Percentiles rank a stretch among this genome's conserved stretches.
phyloP scores from a whole-genome alignment of 1,140 invertebrate genomes.

The Dysdera silvatica region DNA sequence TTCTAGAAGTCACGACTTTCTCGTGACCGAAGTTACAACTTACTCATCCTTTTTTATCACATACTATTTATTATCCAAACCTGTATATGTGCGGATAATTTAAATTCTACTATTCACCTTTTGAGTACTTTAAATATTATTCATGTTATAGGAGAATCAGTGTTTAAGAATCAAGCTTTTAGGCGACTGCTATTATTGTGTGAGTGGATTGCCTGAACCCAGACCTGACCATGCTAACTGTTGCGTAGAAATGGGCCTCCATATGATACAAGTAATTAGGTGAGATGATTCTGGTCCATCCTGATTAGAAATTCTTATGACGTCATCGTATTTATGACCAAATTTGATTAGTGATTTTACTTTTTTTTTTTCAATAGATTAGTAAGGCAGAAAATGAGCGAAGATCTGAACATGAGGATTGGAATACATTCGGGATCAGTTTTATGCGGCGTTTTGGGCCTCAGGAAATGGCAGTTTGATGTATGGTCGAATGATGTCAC shows the following conservation, averaged over 20 bases:
- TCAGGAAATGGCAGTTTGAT: conserved; percentile 95
- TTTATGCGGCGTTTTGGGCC: conserved; percentile 51
- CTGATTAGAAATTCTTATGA: neutral
- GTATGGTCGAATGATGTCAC: conserved; percentile 98
- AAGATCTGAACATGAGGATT: conserved; percentile 89
- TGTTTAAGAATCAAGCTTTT: conserved; percentile 88
- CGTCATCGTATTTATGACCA: neutral
- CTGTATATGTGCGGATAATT: too few species aligned
- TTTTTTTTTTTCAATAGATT: conserved; percentile 23
- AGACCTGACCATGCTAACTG: conserved; percentile 85
- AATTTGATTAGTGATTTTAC: neutral
- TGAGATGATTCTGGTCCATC: conserved; percentile 12
- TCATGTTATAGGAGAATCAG: conserved; percentile 66
- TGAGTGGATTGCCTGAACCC: conserved; percentile 72
- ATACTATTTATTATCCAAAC: too few species aligned
- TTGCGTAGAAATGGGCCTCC: conserved; percentile 91
- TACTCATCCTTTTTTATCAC: too few species aligned
- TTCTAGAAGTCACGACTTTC: too few species aligned
- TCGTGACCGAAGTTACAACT: too few species aligned
- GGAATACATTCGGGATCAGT: conserved; percentile 60
- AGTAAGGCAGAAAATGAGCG: conserved; percentile 40
- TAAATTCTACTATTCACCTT: too few species aligned
- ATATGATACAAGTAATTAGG: conserved; percentile 92
- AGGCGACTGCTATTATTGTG: conserved; percentile 95
- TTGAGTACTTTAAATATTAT: neutral